A percentile compares a stretch with the other conserved stretches of the same genome.
Evolutionary conservation across 2,113 vertebrate species (phyloP).

Genomic region (Dipodomys stephensi): DNA sequence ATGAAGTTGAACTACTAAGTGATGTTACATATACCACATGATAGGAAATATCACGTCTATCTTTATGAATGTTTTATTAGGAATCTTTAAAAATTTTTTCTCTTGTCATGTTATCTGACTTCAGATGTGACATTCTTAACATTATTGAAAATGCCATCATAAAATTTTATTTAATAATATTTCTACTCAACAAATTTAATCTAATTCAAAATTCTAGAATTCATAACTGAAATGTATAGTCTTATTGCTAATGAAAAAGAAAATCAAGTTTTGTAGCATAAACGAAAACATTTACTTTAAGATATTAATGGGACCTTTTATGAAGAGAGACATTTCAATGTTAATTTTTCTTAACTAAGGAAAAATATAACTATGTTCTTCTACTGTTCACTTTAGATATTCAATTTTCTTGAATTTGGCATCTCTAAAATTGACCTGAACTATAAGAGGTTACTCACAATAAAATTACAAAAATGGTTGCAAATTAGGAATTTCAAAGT

Average conservation of each 20-base stretch:
- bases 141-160: constrained; percentile 62
- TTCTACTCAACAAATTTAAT: constrained; percentile 70
- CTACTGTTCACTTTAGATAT: constrained; percentile 90
- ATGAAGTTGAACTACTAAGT: background rate
- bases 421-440: constrained; percentile 91
- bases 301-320: constrained; percentile 90
- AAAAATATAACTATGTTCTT: constrained; percentile 88
- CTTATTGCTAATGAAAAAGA: constrained; percentile 88
- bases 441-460: constrained; percentile 92
- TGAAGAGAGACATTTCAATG: constrained; percentile 89
- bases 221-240: constrained; percentile 72
- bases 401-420: constrained; percentile 89
- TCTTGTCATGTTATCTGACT: background rate
- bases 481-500: constrained; percentile 78
- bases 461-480: constrained; percentile 90
- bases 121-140: constrained; percentile 1
- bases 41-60: background rate
- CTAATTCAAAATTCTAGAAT: constrained; percentile 84
- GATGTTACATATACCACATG: background rate
- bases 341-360: constrained; percentile 91
- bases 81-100: constrained; percentile 52
- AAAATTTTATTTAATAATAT: constrained; percentile 68
- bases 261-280: constrained; percentile 86
- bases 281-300: constrained; percentile 87
- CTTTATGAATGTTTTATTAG: constrained; percentile 47